These are phyloP conservation scores for Geopemphigus sp. DNA, from an alignment of 1,140 invertebrate genomes.

Conservation along the genomic window DNA sequence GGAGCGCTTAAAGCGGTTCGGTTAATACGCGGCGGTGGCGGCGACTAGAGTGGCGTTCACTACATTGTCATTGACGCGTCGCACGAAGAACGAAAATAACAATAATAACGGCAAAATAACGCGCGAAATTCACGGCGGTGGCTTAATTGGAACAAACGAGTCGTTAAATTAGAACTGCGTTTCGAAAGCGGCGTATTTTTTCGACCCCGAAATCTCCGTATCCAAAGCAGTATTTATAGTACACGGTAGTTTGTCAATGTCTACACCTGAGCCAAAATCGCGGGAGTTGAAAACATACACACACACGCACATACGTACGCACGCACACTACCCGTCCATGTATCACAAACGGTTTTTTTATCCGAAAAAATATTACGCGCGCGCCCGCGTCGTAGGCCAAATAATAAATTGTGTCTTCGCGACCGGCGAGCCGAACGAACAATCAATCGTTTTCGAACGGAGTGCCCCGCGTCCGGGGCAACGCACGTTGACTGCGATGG, in stretches of 20 bases:
- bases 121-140: conserved; percentile 15
- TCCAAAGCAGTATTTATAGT: conserved; percentile 35
- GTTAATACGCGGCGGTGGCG: background rate
- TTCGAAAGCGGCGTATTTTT: conserved; percentile 21
- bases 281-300: conserved; percentile 6
- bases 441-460: too few relatives aligned
- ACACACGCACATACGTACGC: background rate
- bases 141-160: conserved; percentile 48
- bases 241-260: conserved; percentile 37
- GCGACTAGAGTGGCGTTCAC: background rate
- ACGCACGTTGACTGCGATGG: too few relatives aligned
- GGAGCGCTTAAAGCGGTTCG: conserved; percentile 6
- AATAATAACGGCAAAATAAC: too few relatives aligned
- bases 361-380: too few relatives aligned
- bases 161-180: conserved; percentile 46
- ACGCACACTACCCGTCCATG: too few relatives aligned
- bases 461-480: too few relatives aligned
- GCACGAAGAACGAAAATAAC: background rate
- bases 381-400: too few relatives aligned
- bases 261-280: conserved; percentile 46
- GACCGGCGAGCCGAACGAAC: too few relatives aligned
- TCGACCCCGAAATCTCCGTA: conserved; percentile 36
- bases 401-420: too few relatives aligned
- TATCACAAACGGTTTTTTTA: too few relatives aligned
- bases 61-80: conserved; percentile 15